phyloP scores from a whole-genome alignment of 2,888 invertebrate genomes.

The Caenorhabditis sulstoni region DNA sequence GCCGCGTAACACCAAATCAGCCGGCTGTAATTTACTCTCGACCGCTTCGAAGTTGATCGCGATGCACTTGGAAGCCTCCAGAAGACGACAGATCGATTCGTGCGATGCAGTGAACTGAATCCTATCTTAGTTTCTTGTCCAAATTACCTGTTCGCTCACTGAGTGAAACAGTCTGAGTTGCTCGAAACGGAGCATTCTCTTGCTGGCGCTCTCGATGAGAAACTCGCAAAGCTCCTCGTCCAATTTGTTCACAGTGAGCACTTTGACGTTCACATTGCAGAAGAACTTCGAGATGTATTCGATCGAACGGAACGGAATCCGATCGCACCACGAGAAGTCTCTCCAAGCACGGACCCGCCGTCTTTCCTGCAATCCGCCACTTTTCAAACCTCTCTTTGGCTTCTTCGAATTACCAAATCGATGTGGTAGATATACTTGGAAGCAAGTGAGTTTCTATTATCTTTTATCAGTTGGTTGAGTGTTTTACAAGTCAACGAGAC shows the following conservation, averaged over 20 bases:
- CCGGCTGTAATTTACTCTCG: constrained; percentile 19
- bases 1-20: constrained; percentile 20
- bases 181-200: constrained; percentile 34
- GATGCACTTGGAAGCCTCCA: constrained; percentile 21
- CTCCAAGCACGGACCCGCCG: constrained; percentile 53
- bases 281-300: constrained; percentile 51
- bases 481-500: constrained; percentile 30
- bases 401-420: constrained; percentile 31
- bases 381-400: not conserved
- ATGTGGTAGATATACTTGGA: constrained; percentile 45
- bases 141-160: constrained; percentile 5
- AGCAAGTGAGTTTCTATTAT: constrained; percentile 26
- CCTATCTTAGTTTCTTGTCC: not conserved
- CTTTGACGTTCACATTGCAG: constrained; percentile 39
- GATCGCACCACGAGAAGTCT: constrained; percentile 51
- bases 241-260: constrained; percentile 49
- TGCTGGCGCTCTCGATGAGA: constrained; percentile 19
- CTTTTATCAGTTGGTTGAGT: constrained; percentile 24
- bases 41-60: constrained; percentile 48
- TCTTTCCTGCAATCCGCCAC: constrained; percentile 21
- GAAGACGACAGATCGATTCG: constrained; percentile 35
- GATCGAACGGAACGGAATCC: constrained; percentile 46
- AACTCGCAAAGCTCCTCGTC: constrained; percentile 44
- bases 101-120: constrained; percentile 44
- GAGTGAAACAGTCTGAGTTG: constrained; percentile 50